Conservation (phyloP, 2,888 invertebrate genomes). For the Cheilosia soror region DNA sequence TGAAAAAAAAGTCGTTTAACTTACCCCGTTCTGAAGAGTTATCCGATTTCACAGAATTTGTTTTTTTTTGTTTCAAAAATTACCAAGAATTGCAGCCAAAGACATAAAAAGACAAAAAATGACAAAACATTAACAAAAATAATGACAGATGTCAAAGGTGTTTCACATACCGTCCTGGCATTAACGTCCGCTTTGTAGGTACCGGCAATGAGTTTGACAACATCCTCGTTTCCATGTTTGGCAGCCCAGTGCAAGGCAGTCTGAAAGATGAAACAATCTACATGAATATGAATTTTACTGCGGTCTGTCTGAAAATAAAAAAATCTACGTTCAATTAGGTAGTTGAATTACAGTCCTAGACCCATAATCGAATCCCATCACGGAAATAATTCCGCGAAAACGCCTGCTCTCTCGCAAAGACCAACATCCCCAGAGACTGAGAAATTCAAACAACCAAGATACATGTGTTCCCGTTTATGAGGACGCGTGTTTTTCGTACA, state of each 20-base stretch:
- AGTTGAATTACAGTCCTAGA: constrained; percentile 33
- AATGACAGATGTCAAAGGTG: constrained; percentile 20
- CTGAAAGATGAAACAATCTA: constrained; percentile 85
- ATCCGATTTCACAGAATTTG: constrained; percentile 2
- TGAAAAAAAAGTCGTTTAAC: not conserved
- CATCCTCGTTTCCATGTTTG: constrained; percentile 95
- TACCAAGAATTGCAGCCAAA: constrained; percentile 16
- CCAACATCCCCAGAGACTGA: constrained; percentile 67
- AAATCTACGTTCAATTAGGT: constrained; percentile 6
- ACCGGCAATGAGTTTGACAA: constrained; percentile 96
- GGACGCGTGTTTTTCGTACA: constrained; percentile 75
- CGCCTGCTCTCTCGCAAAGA: constrained; percentile 32
- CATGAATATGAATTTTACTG: not conserved
- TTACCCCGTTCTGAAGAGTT: constrained; percentile 2
- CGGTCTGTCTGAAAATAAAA: not conserved
- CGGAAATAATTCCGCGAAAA: constrained; percentile 42
- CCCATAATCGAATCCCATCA: constrained; percentile 26
- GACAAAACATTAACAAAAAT: constrained; percentile 13
- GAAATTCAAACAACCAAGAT: constrained; percentile 74
- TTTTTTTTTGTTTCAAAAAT: not conserved
- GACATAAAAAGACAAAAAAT: constrained; percentile 44
- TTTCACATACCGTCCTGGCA: constrained; percentile 89
- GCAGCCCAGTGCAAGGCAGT: constrained; percentile 98
- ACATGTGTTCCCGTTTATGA: constrained; percentile 77
- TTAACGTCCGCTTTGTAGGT: constrained; percentile 93